Conservation (phyloP, 2,113 vertebrate genomes). For the Rhea americana region DNA sequence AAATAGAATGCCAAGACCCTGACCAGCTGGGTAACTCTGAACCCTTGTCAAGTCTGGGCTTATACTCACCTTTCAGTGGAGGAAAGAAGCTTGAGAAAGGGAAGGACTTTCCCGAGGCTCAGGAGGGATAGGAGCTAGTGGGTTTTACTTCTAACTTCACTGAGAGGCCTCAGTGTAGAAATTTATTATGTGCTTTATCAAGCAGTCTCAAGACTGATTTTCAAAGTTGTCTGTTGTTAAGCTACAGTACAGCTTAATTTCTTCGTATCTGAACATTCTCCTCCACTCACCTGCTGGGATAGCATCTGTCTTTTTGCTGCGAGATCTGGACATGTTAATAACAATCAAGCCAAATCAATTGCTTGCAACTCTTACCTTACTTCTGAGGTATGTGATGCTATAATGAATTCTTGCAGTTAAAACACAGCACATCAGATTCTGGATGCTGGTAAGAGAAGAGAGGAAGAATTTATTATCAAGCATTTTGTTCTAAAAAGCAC, state of each 20-base stretch:
- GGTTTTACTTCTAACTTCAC: background rate
- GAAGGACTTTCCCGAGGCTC: background rate
- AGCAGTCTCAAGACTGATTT: background rate
- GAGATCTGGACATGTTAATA: background rate
- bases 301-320: background rate
- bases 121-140: background rate
- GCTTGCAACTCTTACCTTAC: background rate
- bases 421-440: background rate
- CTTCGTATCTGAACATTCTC: background rate
- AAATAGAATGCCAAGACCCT: background rate
- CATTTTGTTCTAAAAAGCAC: conserved; percentile 22
- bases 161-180: background rate
- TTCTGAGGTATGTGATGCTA: background rate
- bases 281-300: background rate
- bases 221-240: background rate
- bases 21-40: background rate
- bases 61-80: rapidly evolving
- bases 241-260: background rate
- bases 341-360: background rate
- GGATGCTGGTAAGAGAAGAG: background rate
- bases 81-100: background rate
- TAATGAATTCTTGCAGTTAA: background rate
- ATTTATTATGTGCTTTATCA: background rate
- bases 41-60: background rate
- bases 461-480: background rate